Evolutionary conservation across 2,888 invertebrate species (phyloP), one percentile per base, ranked within the genome.

Genomic region (Malthinus flaveolus): DNA sequence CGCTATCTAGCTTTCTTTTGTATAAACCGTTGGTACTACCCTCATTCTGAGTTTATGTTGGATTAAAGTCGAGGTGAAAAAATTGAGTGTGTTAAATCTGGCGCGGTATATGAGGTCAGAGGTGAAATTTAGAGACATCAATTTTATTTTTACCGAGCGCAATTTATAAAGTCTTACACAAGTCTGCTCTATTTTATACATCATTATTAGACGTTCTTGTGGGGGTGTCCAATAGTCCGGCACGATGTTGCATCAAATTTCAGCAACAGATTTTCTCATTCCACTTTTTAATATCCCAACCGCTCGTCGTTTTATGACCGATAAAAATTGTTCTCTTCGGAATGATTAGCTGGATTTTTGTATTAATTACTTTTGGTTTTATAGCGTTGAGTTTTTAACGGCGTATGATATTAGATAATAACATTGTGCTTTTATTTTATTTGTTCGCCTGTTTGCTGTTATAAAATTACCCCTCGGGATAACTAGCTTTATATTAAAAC

Each of bases 121-220:
- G n/a, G 35, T 35, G 9, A 69, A 68, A 72, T 71, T 71, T 66
- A 64, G 63, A 67, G 63, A 66, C 70, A 73, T 73, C 71, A 71
- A 73, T 73, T 73, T 73, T 68, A 64, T 70, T 66, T 60, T 67
- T 66, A 66, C 68, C 67, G 65, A 66, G 66, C 70, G 69, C 68
- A 70, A 73, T 71, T 72, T 73, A 72, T 72, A 70, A 71, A 71
- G 65, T 71, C 72, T 68, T 70, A 68, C 68, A 69, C 68, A 69
- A 62, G 64, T 62, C 70, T 67, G 68, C 66, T 66, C 63, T 62
- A 65, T 68, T 71, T 70, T 71, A 69, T 71, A 70, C 68, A 67
- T 72, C 69, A 69, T 72, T 70, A 71, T 72, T 71, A 71, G 69
- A 23, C 23, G 23, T 23, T 23, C 68, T 67, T 61, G 54, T 52